A percentile compares a stretch with the other conserved stretches of the same genome.
These are phyloP conservation scores for Bos indicus DNA, from an alignment of 2,113 vertebrate genomes.

Conservation along the genomic window DNA sequence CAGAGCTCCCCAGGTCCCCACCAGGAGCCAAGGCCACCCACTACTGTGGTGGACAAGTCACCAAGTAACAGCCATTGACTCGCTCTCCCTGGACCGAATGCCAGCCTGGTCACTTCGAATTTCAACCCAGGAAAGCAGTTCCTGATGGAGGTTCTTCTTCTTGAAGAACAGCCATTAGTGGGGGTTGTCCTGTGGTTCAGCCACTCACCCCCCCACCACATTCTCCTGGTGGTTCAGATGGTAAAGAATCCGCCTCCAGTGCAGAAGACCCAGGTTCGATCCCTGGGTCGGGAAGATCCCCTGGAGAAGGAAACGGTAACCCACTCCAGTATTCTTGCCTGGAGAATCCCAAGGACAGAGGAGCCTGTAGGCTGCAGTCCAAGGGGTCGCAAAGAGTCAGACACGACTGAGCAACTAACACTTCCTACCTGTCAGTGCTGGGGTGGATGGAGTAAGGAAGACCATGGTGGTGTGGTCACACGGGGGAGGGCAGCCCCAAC, in stretches of 20 bases:
- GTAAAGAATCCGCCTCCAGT: background rate
- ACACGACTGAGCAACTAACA: background rate
- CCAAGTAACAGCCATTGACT: accelerated
- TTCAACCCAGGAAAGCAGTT: background rate
- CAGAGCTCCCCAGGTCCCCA: background rate
- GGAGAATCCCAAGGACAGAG: background rate
- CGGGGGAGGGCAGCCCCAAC: accelerated
- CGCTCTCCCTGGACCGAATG: background rate
- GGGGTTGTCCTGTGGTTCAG: too few species aligned
- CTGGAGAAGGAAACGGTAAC: background rate
- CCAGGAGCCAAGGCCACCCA: too few species aligned
- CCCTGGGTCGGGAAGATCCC: background rate
- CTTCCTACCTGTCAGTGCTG: background rate
- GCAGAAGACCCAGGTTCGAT: background rate
- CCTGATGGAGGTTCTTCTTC: background rate
- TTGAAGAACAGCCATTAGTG: accelerated
- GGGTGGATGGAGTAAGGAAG: background rate
- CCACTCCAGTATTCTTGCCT: background rate
- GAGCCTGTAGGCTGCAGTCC: background rate
- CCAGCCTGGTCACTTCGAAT: too few species aligned
- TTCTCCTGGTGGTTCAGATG: background rate
- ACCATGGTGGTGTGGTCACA: too few species aligned
- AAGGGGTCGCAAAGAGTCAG: background rate
- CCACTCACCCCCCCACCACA: accelerated
- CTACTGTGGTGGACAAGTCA: background rate